phyloP scores from a whole-genome alignment of 2,113 vertebrate genomes.

The Trematomus loennbergii region DNA sequence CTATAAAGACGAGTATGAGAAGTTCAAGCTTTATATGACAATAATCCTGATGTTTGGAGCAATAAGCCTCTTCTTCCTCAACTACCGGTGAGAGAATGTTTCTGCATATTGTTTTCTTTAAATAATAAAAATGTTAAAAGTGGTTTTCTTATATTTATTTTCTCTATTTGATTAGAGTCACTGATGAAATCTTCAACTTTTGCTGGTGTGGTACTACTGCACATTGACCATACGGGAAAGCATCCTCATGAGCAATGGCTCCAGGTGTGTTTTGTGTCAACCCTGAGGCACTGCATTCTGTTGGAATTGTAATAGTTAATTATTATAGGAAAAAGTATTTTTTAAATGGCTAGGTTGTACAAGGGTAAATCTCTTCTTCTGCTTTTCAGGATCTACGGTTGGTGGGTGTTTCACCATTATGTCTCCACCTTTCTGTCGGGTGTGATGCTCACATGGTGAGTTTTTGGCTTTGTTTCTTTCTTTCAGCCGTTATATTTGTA shows the following conservation, averaged over 20 bases:
- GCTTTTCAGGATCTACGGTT: constrained; percentile 93
- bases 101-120: neutral
- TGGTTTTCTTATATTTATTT: neutral
- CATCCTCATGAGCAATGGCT: constrained; percentile 96
- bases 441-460: constrained; percentile 98
- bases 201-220: constrained; percentile 98
- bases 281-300: neutral
- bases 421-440: constrained; percentile 97
- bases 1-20: constrained; percentile 99
- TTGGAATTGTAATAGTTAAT: neutral
- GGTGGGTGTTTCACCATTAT: constrained; percentile 99
- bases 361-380: rapidly evolving
- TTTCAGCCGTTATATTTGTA: neutral
- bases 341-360: neutral
- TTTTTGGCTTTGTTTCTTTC: neutral
- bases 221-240: constrained; percentile 97
- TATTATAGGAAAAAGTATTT: neutral
- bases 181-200: constrained; percentile 98
- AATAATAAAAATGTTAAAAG: neutral
- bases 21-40: constrained; percentile 98
- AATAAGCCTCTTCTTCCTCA: constrained; percentile 92
- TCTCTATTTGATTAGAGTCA: constrained; percentile 85
- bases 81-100: constrained; percentile 88
- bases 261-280: constrained; percentile 84
- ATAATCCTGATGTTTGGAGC: constrained; percentile 96